These are phyloP conservation scores for Garrulus glandarius DNA, from an alignment of 2,797 vertebrate genomes.

Conservation along the genomic window DNA sequence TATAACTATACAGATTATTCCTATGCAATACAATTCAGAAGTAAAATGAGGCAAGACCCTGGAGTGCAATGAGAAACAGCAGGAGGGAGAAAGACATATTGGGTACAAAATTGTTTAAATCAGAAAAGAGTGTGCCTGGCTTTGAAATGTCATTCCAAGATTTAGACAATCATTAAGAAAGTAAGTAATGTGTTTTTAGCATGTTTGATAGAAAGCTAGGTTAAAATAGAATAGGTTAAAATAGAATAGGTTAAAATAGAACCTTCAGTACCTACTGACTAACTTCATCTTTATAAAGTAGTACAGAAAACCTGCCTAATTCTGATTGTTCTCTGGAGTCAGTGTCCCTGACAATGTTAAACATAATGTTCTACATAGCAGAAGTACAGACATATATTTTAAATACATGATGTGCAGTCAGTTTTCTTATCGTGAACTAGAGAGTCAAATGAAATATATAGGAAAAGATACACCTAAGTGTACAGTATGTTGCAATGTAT, in stretches of 20 bases:
- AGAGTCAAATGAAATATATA: not conserved
- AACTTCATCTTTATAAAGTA: not conserved
- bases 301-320: not conserved
- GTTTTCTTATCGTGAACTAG: not conserved
- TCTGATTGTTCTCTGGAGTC: not conserved
- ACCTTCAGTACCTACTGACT: not conserved
- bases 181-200: not conserved
- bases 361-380: not conserved
- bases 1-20: not conserved
- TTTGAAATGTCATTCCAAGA: not conserved
- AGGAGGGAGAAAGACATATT: not conserved
- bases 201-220: not conserved
- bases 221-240: not conserved
- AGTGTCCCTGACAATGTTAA: not conserved
- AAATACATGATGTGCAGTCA: not conserved
- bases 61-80: not conserved
- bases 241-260: not conserved
- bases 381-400: not conserved
- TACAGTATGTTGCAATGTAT: fast-evolving
- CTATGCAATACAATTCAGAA: not conserved
- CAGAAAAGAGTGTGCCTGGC: not conserved
- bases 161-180: not conserved
- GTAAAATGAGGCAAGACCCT: not conserved
- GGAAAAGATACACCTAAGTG: not conserved
- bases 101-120: not conserved